Evolutionary conservation across 1,140 invertebrate genomes (phyloP), one percentile per base, ranked within the genome.

Genomic region (Steinernema feltiae): DNA sequence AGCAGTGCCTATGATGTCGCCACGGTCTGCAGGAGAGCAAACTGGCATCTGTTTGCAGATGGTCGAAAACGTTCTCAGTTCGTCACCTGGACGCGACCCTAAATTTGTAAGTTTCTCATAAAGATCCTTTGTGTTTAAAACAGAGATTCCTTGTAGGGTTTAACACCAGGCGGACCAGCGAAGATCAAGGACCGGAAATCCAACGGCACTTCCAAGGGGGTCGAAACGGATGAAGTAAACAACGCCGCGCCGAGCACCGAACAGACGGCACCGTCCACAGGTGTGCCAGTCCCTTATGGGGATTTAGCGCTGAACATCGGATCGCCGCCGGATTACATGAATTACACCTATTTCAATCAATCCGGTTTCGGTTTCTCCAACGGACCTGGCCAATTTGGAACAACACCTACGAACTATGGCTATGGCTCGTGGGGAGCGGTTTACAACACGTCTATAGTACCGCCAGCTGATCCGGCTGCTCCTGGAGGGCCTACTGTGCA

Each of bases 371-470:
- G 70, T 15, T 77, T 70, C 53, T 32, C 82, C 3, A 79, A 78
- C 63, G 48, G 30, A 15, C 79, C 75, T 1, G 74, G 77, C 12
- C 41, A 30, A 31, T 83, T 84, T 21, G 79, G 82, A 1, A 86
- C 82, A 3, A 77, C 83, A 30, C 82, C 83, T 1, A 73, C 83
- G 1, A 84, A 83, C 74, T 84, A 84, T 72, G 83, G 82, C 27
- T 84, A 80, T 53, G 82, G 82, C 32, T 81, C 75, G 18, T 84
- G 79, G 77, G 70, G 70, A 32, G 79, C 84, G 27, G 82, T 85
- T 18, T 85, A 84, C 70, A 63, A 63, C 53, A 63, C 53, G 7
- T 63, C 53, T 15, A 63, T 63, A 15, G 24, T 27, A n/a, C 15
- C 12, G 15, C 53, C 15, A 63, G 15, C 12, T 27, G 53, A 63